Percentiles rank a stretch among this genome's conserved stretches.
Evolutionary conservation across 2,888 invertebrate species (phyloP).

Genomic region (Dolichopus griseipennis): DNA sequence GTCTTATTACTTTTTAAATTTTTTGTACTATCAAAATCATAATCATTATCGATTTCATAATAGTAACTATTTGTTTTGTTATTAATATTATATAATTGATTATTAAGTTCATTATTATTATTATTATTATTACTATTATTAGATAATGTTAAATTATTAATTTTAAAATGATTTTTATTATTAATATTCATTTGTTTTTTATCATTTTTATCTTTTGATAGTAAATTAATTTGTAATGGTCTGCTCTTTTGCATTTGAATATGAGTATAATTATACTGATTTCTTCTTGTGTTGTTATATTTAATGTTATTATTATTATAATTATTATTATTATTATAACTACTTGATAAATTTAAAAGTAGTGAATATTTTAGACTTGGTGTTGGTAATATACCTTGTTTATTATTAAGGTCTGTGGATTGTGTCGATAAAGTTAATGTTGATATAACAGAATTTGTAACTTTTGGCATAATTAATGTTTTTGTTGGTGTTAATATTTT

Average conservation of each 20-base stretch:
- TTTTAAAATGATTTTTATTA: too few species aligned
- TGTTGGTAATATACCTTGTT: background rate
- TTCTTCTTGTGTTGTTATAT: background rate
- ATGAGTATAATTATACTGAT: too few species aligned
- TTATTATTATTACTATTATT: background rate
- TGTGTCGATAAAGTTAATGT: conserved; percentile 14
- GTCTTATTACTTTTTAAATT: background rate
- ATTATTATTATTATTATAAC: background rate
- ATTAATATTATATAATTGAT: background rate
- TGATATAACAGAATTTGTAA: background rate
- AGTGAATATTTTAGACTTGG: background rate
- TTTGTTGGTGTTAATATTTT: conserved; percentile 6
- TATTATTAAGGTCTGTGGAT: background rate
- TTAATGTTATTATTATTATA: background rate
- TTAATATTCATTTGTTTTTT: too few species aligned
- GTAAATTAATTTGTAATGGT: too few species aligned
- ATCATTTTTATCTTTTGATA: too few species aligned
- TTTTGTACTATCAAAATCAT: background rate
- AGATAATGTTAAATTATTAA: too few species aligned
- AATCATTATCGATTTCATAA: background rate
- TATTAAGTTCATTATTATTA: background rate
- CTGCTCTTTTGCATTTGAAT: too few species aligned
- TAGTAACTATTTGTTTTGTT: background rate
- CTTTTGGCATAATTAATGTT: background rate
- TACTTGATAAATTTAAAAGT: background rate